Base-by-base conservation (phyloP, 2,797 vertebrate genomes). In the Peromyscus melanophrys region DNA sequence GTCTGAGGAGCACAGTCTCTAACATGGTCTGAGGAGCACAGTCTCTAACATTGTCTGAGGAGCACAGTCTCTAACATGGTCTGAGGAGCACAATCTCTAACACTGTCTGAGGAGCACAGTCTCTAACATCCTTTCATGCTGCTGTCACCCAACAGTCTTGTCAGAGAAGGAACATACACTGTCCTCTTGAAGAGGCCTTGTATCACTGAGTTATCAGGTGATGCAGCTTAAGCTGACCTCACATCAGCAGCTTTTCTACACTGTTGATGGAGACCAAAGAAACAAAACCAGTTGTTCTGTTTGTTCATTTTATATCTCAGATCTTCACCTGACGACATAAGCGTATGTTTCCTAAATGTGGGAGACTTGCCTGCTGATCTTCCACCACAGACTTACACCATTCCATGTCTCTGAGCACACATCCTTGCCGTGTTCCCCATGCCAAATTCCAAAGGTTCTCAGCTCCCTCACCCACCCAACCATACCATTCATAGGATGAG, bases 31-130 rank as follows among this genome's bases (percentile, higher is more conserved):
- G 23, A 43, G 11, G 25, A n/a, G 4, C 13, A 11, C 1, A 12
- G 9, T n/a, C 31, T 59, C n/a, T 81, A 37, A n/a, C 69, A 71
- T 14, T 13, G 13, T 52, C 52, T 69, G 67, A 69, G 67, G 34
- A 69, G 6, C 67, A 69, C 13, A n/a, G 31, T 69, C 31, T n/a
- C 14, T 69, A 69, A 7, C 34, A 17, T n/a, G 4, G 52, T 55
- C 14, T 55, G 67, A 69, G 67, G 34, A 69, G 67, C 17, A 37
- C 34, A 40, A n/a, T 73, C n/a, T 73, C 19, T 73, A 73, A 10
- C 67, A 52, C 2, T 63, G 37, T 14, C 43, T 0, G 2, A 52
- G 16, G 34, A 23, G 3, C 9, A 5, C 7, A 1, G 0, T 75
- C 78, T 46, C 12, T 29, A 75, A 13, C 27, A 46, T 2, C 4